A percentile compares a stretch with the other conserved stretches of the same genome.
Evolutionary conservation across 1,140 invertebrate genomes (phyloP).

Genomic region (Meloidogyne floridensis): DNA sequence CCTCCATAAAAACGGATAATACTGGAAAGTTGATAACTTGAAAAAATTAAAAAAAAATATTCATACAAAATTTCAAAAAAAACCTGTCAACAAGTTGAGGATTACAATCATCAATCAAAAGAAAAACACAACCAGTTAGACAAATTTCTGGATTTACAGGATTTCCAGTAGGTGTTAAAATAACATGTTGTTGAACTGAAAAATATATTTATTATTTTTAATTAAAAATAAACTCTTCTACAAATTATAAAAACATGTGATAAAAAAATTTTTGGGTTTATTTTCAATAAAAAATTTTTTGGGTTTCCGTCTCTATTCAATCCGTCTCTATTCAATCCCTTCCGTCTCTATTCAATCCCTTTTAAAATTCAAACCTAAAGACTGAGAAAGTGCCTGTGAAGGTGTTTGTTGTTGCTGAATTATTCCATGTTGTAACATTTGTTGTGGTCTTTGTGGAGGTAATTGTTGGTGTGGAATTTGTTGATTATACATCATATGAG

Average conservation of each 20-base stretch:
- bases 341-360: too few species aligned
- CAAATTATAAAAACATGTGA: too few species aligned
- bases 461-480: background rate
- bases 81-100: slow-evolving; percentile 31
- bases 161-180: background rate
- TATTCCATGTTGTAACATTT: background rate
- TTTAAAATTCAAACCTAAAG: slow-evolving; percentile 4
- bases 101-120: slow-evolving; percentile 32
- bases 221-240: too few species aligned
- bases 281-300: too few species aligned
- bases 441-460: background rate
- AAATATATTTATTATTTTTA: too few species aligned
- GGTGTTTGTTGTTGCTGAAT: background rate
- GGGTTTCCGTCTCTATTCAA: too few species aligned
- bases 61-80: background rate
- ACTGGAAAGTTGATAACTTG: slow-evolving; percentile 16
- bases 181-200: background rate
- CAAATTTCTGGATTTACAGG: slow-evolving; percentile 35
- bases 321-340: too few species aligned
- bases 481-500: background rate
- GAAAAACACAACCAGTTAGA: slow-evolving; percentile 40
- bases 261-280: too few species aligned
- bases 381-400: background rate
- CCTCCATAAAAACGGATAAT: slow-evolving; percentile 37
- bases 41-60: background rate